These are phyloP conservation scores for Thymelicus acteon DNA, from an alignment of 2,888 invertebrate species.

Conservation along the genomic window DNA sequence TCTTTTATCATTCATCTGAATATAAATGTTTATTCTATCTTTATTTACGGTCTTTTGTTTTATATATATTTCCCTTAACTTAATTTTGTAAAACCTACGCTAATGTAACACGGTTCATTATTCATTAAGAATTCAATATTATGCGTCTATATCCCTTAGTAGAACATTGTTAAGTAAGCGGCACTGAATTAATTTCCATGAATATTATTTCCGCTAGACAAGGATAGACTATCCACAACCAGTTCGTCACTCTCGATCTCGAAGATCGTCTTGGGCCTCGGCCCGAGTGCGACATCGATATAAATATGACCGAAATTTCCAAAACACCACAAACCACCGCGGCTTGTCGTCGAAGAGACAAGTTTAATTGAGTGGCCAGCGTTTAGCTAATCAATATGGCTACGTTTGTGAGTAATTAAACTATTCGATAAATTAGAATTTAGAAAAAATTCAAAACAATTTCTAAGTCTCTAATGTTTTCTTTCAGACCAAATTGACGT, in stretches of 20 bases:
- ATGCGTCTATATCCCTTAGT: conserved; percentile 53
- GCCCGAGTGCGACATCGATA: conserved; percentile 64
- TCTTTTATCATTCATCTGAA: too few species aligned
- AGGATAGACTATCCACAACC: conserved; percentile 68
- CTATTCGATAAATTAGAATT: conserved; percentile 7
- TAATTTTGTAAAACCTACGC: neutral
- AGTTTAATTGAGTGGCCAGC: conserved; percentile 72
- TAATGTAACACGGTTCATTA: neutral
- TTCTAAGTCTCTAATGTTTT: conserved; percentile 37
- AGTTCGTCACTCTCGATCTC: conserved; percentile 67
- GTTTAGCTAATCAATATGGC: conserved; percentile 82
- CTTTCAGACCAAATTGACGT: conserved; percentile 74
- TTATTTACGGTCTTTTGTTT: too few species aligned
- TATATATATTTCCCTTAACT: too few species aligned
- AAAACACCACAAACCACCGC: conserved; percentile 72
- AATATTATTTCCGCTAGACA: conserved; percentile 72
- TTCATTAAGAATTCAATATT: conserved; percentile 51
- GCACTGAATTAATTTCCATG: conserved; percentile 66
- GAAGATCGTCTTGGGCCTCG: conserved; percentile 56
- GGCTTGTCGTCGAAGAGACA: conserved; percentile 72
- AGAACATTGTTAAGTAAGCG: conserved; percentile 67
- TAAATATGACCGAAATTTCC: conserved; percentile 73
- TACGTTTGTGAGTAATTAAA: conserved; percentile 72
- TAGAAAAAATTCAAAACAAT: neutral
- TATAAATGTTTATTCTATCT: too few species aligned